phyloP scores from a whole-genome alignment of 2,113 vertebrate species.

The Barbus barbus region DNA sequence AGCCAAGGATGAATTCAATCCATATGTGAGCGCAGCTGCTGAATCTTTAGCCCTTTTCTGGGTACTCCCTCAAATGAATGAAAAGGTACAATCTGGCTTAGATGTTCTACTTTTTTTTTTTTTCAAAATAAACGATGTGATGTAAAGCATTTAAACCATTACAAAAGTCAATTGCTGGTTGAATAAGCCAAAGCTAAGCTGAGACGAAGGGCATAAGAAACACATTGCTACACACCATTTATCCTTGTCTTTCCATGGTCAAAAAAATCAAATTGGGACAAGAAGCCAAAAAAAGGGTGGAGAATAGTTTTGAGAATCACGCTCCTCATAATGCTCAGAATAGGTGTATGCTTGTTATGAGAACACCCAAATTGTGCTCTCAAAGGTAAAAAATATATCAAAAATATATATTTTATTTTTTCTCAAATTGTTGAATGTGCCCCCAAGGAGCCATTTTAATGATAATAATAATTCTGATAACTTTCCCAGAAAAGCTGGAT shows the following conservation, averaged over 20 bases:
- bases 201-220: background rate
- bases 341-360: background rate
- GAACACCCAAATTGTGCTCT: background rate
- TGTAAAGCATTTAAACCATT: background rate
- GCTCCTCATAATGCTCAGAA: too few relatives aligned
- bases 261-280: background rate
- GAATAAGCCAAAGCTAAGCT: background rate
- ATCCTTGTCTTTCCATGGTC: background rate
- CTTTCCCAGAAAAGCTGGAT: slow-evolving; percentile 17
- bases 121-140: background rate
- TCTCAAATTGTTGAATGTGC: slow-evolving; percentile 5
- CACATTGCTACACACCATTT: slow-evolving; percentile 4
- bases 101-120: background rate
- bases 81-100: background rate
- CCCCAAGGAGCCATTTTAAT: slow-evolving; percentile 7
- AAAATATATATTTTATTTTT: background rate
- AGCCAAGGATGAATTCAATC: slow-evolving; percentile 21
- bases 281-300: background rate
- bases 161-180: background rate
- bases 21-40: slow-evolving; percentile 17
- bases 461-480: slow-evolving; percentile 27
- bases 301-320: background rate
- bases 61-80: background rate
- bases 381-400: background rate
- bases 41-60: background rate